A percentile compares a stretch with the other conserved stretches of the same genome.
These are phyloP conservation scores for Lycophotia porphyrea DNA, from an alignment of 2,888 invertebrate species.

Conservation along the genomic window DNA sequence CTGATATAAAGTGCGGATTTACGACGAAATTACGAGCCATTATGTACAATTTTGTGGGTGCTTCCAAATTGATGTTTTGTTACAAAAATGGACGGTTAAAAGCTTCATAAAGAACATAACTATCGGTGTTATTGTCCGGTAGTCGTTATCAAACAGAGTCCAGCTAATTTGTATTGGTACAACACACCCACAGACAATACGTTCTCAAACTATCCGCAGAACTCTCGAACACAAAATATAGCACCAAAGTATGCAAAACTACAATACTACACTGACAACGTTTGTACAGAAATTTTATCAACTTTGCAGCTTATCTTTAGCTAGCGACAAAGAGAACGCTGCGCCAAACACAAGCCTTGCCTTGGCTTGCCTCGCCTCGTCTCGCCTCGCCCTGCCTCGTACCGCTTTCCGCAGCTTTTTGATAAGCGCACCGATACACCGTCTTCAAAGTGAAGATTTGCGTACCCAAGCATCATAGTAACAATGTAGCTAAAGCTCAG, in stretches of 20 bases:
- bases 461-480: slow-evolving; percentile 51
- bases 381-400: slow-evolving; percentile 42
- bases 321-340: slow-evolving; percentile 58
- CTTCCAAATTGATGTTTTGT: slow-evolving; percentile 23
- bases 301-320: slow-evolving; percentile 62
- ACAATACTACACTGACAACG: slow-evolving; percentile 51
- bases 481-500: slow-evolving; percentile 57
- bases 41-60: slow-evolving; percentile 43
- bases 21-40: slow-evolving; percentile 45
- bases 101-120: slow-evolving; percentile 8
- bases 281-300: slow-evolving; percentile 55
- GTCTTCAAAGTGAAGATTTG: slow-evolving; percentile 62
- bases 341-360: slow-evolving; percentile 45
- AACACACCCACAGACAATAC: slow-evolving; percentile 20
- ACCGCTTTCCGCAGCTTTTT: slow-evolving; percentile 61
- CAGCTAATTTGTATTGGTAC: slow-evolving; percentile 11
- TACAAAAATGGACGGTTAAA: background rate
- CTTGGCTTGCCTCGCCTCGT: slow-evolving; percentile 34
- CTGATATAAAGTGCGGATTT: slow-evolving; percentile 52
- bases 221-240: slow-evolving; percentile 43
- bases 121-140: background rate
- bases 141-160: background rate
- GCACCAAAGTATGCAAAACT: slow-evolving; percentile 52
- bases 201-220: slow-evolving; percentile 19
- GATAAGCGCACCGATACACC: slow-evolving; percentile 60